Evolutionary conservation across 2,888 invertebrate species (phyloP), one percentile per base, ranked within the genome.

Genomic region (Penaeus monodon): DNA sequence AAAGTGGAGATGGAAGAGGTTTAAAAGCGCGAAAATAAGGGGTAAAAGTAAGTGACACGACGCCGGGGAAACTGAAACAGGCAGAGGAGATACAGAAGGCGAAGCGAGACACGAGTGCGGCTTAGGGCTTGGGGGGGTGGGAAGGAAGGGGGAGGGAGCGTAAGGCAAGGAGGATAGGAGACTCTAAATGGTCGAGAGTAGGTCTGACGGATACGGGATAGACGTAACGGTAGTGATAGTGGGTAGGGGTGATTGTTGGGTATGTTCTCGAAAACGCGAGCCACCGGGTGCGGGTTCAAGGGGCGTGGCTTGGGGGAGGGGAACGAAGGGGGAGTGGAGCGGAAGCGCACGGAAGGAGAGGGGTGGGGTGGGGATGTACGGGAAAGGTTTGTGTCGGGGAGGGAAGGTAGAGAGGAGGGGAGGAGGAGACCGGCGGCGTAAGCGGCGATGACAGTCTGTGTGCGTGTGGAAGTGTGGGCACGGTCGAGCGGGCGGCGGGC

Each of bases 391-490:
- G 27, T 14, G 27, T 27, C 20, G 68, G 27, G 14, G 68, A 24
- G 27, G 24, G 27, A 29, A 24, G 70, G 70, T 27, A 17, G 70
- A 24, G 22, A 22, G 24, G 68, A 68, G 70, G 70, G 27, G 70
- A 17, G 27, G 29, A 29, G 4, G 49, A 20, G 38, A 38, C 22
- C 22, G 73, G 10, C 38, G 73, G 27, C 22, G 73, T 29, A n/a
- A 73, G 20, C 10, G 76, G 24, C 44, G 38, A 49, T 38, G 76
- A 24, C 44, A 44, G 44, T 38, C 33, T 7, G 22, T 38, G 49
- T 76, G 76, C 33, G 76, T 76, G 38, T 44, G n/a, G 38, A n/a
- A 20, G 65, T 80, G 64, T 29, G 27, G 79, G n/a, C 27, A 17
- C 27, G 64, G 24, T 57, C 20, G 79, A 20, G 64, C 24, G 80